Conservation (phyloP, 2,797 vertebrate species). For the Gephyroberyx darwinii region DNA sequence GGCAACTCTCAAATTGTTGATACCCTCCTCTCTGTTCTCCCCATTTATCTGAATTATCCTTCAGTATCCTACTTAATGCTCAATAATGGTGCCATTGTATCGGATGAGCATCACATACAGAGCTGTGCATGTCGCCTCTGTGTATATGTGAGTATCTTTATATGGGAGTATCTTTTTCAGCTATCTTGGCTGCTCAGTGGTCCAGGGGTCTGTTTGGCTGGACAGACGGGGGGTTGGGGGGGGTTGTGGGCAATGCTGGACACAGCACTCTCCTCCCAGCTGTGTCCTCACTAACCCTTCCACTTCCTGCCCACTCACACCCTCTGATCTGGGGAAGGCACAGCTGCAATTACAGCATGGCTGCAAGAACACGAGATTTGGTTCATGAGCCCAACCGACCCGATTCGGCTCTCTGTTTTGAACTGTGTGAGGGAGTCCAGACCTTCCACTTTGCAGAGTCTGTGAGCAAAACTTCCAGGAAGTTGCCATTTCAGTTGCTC, state of each 20-base stretch:
- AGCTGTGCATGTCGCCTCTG: not conserved
- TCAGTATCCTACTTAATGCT: no score
- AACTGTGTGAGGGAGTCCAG: conserved; percentile 50
- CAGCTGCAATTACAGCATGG: conserved; percentile 63
- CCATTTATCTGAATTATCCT: no score
- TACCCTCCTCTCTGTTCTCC: no score
- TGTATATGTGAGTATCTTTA: no score
- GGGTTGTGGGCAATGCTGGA: conserved; percentile 31
- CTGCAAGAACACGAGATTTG: conserved; percentile 46
- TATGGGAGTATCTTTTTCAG: conserved; percentile 9
- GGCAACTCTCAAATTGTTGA: not conserved
- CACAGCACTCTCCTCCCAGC: conserved; percentile 61
- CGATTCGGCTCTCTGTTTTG: conserved; percentile 23
- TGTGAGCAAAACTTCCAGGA: conserved; percentile 69
- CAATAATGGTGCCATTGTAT: not conserved
- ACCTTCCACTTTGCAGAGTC: conserved; percentile 51
- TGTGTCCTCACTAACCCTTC: conserved; percentile 69
- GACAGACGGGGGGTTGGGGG: conserved; percentile 17
- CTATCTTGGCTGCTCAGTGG: conserved; percentile 47
- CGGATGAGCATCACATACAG: not conserved
- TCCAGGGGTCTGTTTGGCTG: conserved; percentile 55
- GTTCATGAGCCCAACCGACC: conserved; percentile 55
- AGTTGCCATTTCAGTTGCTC: conserved; percentile 51
- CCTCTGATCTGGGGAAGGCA: conserved; percentile 39
- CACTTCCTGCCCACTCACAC: conserved; percentile 72